phyloP scores from a whole-genome alignment of 2,888 invertebrate genomes.

The Leucophenga maculata region DNA sequence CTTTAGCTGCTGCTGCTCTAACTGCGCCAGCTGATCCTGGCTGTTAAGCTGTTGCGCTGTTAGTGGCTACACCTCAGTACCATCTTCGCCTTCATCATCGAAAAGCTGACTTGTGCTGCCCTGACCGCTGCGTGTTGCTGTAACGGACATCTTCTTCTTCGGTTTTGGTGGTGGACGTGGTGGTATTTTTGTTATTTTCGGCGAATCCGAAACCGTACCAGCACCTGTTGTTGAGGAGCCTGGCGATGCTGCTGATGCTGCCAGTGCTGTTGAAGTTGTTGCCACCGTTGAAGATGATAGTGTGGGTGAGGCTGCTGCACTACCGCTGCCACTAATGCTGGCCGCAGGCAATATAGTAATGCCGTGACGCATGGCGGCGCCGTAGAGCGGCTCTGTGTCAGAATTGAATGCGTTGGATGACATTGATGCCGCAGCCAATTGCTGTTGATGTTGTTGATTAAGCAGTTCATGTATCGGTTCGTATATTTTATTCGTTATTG shows the following conservation, averaged over 20 bases:
- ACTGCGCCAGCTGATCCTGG: not conserved
- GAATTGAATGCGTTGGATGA: constrained; percentile 46
- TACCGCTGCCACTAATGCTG: constrained; percentile 49
- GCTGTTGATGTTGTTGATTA: constrained; percentile 52
- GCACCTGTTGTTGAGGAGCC: not conserved
- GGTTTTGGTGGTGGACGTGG: constrained; percentile 88
- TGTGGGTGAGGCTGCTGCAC: constrained; percentile 35
- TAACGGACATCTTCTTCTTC: constrained; percentile 84
- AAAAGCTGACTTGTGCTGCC: constrained; percentile 82
- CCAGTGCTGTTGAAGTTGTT: constrained; percentile 27
- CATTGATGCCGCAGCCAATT: constrained; percentile 47
- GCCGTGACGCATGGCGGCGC: constrained; percentile 61
- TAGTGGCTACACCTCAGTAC: constrained; percentile 83
- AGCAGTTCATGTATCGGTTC: constrained; percentile 70
- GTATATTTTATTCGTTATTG: constrained; percentile 65
- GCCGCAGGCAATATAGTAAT: constrained; percentile 67
- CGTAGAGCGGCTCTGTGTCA: constrained; percentile 70
- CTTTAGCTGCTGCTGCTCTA: constrained; percentile 19
- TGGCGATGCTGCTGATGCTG: constrained; percentile 8
- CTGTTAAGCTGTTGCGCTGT: not conserved
- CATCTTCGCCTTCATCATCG: constrained; percentile 91
- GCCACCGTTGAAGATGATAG: constrained; percentile 10
- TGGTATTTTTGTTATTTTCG: constrained; percentile 79
- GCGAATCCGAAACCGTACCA: constrained; percentile 40
- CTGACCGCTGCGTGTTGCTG: constrained; percentile 73